phyloP scores from a whole-genome alignment of 2,888 invertebrate species.

The Drosophila dives region DNA sequence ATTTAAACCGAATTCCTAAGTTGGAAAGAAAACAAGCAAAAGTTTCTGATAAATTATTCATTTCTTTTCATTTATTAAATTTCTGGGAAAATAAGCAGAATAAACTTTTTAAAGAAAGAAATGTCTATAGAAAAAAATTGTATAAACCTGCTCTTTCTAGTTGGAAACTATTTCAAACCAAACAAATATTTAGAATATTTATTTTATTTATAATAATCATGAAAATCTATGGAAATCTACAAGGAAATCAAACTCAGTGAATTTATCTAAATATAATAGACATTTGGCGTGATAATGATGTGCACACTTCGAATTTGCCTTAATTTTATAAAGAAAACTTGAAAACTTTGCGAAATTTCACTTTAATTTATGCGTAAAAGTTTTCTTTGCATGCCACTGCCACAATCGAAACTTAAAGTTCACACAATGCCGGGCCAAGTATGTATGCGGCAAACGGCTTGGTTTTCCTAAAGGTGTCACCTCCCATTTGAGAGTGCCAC shows the following conservation, averaged over 20 bases:
- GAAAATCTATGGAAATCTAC: slow-evolving; percentile 1
- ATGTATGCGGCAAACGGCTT: neutral
- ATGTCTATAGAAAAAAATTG: neutral
- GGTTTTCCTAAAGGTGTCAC: slow-evolving; percentile 1
- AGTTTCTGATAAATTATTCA: slow-evolving; percentile 1
- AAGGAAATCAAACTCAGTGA: slow-evolving; percentile 13
- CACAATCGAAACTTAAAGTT: slow-evolving; percentile 27
- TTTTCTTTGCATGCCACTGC: slow-evolving; percentile 18
- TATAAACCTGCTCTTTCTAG: neutral
- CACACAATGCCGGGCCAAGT: neutral
- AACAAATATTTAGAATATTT: neutral
- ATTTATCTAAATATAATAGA: slow-evolving; percentile 1
- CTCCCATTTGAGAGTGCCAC: neutral
- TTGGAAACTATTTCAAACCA: neutral
- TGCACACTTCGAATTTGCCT: slow-evolving; percentile 1
- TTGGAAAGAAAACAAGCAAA: neutral
- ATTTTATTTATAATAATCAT: slow-evolving; percentile 3
- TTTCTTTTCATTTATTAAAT: neutral
- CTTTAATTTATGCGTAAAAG: slow-evolving; percentile 33
- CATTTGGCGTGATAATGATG: slow-evolving; percentile 5
- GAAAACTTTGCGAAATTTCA: slow-evolving; percentile 7
- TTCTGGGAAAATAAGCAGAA: neutral
- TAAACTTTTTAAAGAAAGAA: neutral
- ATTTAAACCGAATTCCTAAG: slow-evolving; percentile 29
- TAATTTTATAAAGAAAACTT: slow-evolving; percentile 36